phyloP scores from a whole-genome alignment of 2,113 vertebrate genomes.

The Hydrolagus affinis region DNA sequence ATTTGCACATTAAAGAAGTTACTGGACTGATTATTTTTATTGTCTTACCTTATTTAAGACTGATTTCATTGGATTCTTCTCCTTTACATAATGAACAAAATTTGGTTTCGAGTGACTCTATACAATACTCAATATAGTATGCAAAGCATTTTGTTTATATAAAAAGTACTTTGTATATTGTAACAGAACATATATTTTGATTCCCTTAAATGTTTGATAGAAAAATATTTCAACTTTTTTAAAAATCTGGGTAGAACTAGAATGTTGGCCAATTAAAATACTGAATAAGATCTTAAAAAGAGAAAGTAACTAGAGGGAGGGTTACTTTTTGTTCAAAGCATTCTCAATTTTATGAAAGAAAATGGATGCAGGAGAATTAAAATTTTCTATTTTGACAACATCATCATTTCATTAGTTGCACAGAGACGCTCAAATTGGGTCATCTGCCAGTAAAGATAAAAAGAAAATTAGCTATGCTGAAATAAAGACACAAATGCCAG shows the following conservation, averaged over 20 bases:
- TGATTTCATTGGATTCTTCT: not conserved
- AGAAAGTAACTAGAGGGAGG: too few relatives aligned
- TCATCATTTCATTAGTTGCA: too few relatives aligned
- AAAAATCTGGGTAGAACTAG: not conserved
- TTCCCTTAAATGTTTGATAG: not conserved
- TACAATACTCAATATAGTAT: not conserved
- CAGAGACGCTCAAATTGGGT: too few relatives aligned
- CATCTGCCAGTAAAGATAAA: too few relatives aligned
- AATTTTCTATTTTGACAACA: too few relatives aligned
- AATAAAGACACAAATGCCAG: too few relatives aligned
- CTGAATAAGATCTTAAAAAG: too few relatives aligned
- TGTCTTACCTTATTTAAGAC: not conserved
- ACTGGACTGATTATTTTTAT: not conserved
- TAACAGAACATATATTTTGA: not conserved
- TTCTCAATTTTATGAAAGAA: too few relatives aligned
- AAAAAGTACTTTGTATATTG: not conserved
- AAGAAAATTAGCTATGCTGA: too few relatives aligned
- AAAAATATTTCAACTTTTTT: slow-evolving; percentile 18
- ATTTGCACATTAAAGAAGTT: not conserved
- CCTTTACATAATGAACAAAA: not conserved
- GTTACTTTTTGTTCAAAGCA: too few relatives aligned
- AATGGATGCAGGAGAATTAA: too few relatives aligned
- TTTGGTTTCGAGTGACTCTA: not conserved
- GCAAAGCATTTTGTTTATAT: not conserved
- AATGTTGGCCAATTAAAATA: slow-evolving; percentile 1